Evolutionary conservation across 2,888 invertebrate species (phyloP), one percentile per base, ranked within the genome.

Genomic region (Xylota segnis): DNA sequence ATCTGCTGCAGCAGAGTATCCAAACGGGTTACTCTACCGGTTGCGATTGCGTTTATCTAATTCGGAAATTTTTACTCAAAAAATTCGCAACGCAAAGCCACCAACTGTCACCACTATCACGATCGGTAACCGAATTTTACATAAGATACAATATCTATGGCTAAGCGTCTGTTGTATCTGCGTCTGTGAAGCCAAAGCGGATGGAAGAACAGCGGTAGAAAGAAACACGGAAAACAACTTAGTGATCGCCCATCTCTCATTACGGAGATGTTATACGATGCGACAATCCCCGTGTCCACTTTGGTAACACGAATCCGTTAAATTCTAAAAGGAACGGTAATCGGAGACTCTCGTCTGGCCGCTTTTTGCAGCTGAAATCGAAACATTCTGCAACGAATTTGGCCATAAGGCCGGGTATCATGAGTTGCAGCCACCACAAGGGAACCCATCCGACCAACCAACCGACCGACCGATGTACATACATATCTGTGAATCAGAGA

Each of bases 21-120:
- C n/a, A 1, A 52, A 23, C 78, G 37, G 40, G 78, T 79, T 68
- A n/a, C 9, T 43, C 72, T 50, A 58, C 59, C 61, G 47, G 59
- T 66, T 34, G 43, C n/a, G 56, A 40, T 70, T 63, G 47, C 40
- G 56, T 82, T 79, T 83, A 83, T 83, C 83, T 74, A 63, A 79
- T 79, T 79, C 83, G 83, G 83, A 83, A 79, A 79, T 58, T 37
- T n/a, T 59, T 77, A 23, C 40, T 50, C 23, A 29, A 27, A 32
- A 71, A n/a, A 56, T 61, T 61, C 5, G 23, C 6, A 14, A 6
- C 45, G 27, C 61, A n/a, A 66, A 18, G 34, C 23, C 23, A 23
- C 23, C 16, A 29, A 37, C 47, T 56, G 29, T 16, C 54, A n/a
- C 16, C 66, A 59, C 34, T 27, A 59, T 16, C 63, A 10, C 34